Base-by-base conservation (phyloP, 2,888 invertebrate species). In the Belgica antarctica region DNA sequence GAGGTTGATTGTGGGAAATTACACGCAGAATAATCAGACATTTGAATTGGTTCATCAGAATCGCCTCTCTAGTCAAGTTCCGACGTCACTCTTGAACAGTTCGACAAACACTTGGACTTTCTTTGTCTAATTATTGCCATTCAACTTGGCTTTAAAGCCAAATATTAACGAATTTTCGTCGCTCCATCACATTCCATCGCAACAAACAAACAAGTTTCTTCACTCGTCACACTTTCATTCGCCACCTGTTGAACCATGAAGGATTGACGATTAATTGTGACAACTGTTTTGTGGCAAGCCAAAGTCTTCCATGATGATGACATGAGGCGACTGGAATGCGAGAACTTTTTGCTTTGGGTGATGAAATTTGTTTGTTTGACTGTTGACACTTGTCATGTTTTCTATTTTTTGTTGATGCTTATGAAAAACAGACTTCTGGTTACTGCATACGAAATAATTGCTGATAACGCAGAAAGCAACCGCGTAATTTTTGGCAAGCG, bases 391-490 rank as follows among this genome's bases (percentile, higher is more conserved):
- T 41, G 41, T 15, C n/a, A 41, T 41, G 10, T n/a, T n/a, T 8
- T 22, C 22, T 52, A 22, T 52, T 52, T 52, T 2, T n/a, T n/a
- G n/a, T n/a, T n/a, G n/a, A n/a, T n/a, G n/a, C n/a, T n/a, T 17
- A 2, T 12, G 22, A 52, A 52, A 52, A n/a, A 52, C 5, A 7
- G 52, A 5, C 52, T 17, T 17, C 52, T 52, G 22, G 22, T 52
- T 52, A 22, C 22, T 4, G 17, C 5, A 17, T 52, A 15, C n/a
- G 15, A 41, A 41, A 41, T 41, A 2, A 10, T 52, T 52, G 52
- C 22, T 52, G 52, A 52, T 52, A 52, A 52, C n/a, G 52, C 22
- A 10, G 52, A 3, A 52, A 52, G 22, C 52, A n/a, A n/a, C n/a
- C 7, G 7, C 22, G 17, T 52, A n/a, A 52, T 52, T 52, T 52